Evolutionary conservation across 2,113 vertebrate species (phyloP), one percentile per base, ranked within the genome.

Genomic region (Chaetodon auriga): DNA sequence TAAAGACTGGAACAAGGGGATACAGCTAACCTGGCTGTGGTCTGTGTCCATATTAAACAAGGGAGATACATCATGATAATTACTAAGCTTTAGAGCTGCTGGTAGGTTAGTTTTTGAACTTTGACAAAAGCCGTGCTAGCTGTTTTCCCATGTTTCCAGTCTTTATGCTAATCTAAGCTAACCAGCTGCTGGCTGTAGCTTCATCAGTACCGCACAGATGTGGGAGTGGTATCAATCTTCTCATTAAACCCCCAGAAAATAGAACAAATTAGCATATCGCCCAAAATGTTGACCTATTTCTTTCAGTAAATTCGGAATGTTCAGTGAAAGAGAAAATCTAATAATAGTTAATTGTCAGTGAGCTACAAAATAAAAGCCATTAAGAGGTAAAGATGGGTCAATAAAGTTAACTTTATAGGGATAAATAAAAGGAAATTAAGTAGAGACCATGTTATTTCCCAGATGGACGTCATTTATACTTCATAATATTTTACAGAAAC

Each of bases 381-480:
- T 15, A 64, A 9, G 9, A 30, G 41, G 53, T 57, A 69, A 70
- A 45, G 51, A 61, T 58, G n/a, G 23, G 30, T 72, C 35, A 43
- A n/a, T 69, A 30, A 43, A 45, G 13, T 10, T 53, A 7, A 36
- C 63, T 51, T 80, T 65, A 54, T 7, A 49, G 21, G 15, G 45
- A 76, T 19, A 60, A 68, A 69, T 64, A 61, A 63, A 75, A 70
- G 4, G 3, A 69, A 69, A 82, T 75, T 43, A 68, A 78, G 58
- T 23, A 21, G 63, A 74, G 64, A 36, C 21, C 6, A 30, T 45
- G 54, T 69, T 83, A 64, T 51, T 75, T 79, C 68, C 57, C 48
- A 12, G 25, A 23, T 12, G 55, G 54, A 0, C 38, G 62, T 80
- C 35, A 68, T 63, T 73, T 49, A 82, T 41, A 61, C 11, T 68